These are phyloP conservation scores for Melanerpes aurifrons DNA, from an alignment of 2,113 vertebrate genomes.

Conservation along the genomic window DNA sequence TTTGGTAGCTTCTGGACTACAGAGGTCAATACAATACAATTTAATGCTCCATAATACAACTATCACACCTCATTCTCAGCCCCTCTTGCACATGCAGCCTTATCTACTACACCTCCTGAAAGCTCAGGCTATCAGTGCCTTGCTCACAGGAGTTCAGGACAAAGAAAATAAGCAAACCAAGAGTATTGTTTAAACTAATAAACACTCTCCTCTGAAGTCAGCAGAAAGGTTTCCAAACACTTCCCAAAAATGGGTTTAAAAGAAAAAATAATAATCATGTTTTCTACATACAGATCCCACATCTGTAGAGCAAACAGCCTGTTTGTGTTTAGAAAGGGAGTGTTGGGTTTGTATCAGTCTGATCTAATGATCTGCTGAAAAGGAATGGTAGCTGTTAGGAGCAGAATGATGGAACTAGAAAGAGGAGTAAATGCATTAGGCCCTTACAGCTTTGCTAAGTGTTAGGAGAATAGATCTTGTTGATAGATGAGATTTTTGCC, in stretches of 20 bases:
- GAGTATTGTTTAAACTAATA: neutral
- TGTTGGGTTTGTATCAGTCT: slow-evolving; percentile 25
- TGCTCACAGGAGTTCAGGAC: neutral
- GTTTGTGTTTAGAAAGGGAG: neutral
- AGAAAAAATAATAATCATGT: neutral
- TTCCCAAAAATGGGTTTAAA: neutral
- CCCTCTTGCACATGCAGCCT: neutral
- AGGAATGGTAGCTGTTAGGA: slow-evolving; percentile 44
- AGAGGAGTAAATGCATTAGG: slow-evolving; percentile 8
- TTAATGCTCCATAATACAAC: neutral
- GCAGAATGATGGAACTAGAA: slow-evolving; percentile 20
- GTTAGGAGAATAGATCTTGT: slow-evolving; percentile 37
- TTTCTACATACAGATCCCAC: neutral
- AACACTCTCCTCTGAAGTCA: neutral
- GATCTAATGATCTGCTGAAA: slow-evolving; percentile 47
- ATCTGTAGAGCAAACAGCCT: slow-evolving; percentile 11
- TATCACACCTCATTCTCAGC: neutral
- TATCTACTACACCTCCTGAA: neutral
- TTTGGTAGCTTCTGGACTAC: neutral
- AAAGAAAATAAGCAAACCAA: neutral
- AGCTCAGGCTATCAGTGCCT: neutral
- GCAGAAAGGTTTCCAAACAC: neutral
- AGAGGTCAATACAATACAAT: neutral
- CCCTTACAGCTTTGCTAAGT: neutral
- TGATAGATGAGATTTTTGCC: slow-evolving; percentile 54